These are phyloP conservation scores for Pseudorhombus dupliciocellatus DNA, from an alignment of 2,113 vertebrate genomes.

Conservation along the genomic window DNA sequence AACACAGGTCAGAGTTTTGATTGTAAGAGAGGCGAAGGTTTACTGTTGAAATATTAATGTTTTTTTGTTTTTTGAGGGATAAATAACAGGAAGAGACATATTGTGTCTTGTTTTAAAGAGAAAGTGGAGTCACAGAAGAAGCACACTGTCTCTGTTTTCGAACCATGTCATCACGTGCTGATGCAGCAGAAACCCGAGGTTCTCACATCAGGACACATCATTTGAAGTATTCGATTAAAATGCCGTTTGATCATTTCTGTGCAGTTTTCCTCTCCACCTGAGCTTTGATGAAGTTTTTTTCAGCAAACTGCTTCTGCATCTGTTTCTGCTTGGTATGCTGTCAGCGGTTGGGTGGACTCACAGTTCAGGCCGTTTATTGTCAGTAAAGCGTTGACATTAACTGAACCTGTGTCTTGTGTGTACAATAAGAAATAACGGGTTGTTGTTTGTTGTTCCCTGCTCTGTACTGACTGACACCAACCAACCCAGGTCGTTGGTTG, in stretches of 20 bases:
- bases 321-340: slow-evolving; percentile 64
- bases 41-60: no score
- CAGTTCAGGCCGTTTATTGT: background rate
- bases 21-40: no score
- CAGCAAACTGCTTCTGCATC: slow-evolving; percentile 23
- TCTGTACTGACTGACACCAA: slow-evolving; percentile 26
- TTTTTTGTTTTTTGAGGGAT: no score
- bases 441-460: slow-evolving; percentile 26
- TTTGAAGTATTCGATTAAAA: background rate
- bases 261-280: background rate
- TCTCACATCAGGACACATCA: no score
- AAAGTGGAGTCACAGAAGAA: background rate
- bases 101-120: background rate
- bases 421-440: background rate
- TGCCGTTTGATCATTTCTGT: slow-evolving; percentile 14
- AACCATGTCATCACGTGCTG: no score
- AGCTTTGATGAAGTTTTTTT: slow-evolving; percentile 29
- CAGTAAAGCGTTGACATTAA: background rate
- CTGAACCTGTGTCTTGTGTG: background rate
- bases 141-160: background rate
- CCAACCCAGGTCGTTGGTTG: slow-evolving; percentile 17
- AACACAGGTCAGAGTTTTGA: no score
- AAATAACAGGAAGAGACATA: background rate
- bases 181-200: no score
- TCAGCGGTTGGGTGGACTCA: slow-evolving; percentile 4